These are phyloP conservation scores for Melanocharis versteri DNA, from an alignment of 2,113 vertebrate species.

Conservation along the genomic window DNA sequence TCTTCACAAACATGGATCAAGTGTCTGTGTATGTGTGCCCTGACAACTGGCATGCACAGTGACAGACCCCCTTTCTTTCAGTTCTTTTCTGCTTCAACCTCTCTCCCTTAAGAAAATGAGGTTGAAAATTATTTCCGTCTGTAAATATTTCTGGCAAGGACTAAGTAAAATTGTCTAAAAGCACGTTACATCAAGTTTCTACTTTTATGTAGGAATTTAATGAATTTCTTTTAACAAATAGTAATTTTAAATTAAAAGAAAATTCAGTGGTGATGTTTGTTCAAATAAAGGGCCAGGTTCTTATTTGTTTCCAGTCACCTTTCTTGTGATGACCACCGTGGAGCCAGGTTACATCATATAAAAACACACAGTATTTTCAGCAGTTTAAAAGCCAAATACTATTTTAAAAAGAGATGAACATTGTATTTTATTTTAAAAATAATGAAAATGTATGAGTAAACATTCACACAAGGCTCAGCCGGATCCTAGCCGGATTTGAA, in stretches of 20 bases:
- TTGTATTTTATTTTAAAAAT: background rate
- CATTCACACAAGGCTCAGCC: background rate
- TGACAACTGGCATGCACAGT: accelerated
- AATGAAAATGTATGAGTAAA: background rate
- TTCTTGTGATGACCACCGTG: background rate
- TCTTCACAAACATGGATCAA: background rate
- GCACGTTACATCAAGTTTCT: background rate
- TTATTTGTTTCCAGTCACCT: background rate
- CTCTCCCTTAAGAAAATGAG: background rate
- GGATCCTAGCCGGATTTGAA: background rate
- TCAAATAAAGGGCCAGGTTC: background rate
- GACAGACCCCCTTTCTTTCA: background rate
- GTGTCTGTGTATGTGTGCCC: background rate
- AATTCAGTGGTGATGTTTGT: background rate
- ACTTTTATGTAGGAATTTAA: background rate
- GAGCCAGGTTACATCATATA: accelerated
- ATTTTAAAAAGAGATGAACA: background rate
- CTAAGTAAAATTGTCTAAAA: background rate
- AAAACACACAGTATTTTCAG: background rate
- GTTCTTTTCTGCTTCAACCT: background rate
- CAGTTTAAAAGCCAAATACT: background rate
- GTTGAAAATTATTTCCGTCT: background rate
- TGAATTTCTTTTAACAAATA: background rate
- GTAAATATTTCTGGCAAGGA: background rate
- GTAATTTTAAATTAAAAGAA: background rate